Conservation (phyloP, 2,888 invertebrate genomes). For the Lochmaea crataegi region DNA sequence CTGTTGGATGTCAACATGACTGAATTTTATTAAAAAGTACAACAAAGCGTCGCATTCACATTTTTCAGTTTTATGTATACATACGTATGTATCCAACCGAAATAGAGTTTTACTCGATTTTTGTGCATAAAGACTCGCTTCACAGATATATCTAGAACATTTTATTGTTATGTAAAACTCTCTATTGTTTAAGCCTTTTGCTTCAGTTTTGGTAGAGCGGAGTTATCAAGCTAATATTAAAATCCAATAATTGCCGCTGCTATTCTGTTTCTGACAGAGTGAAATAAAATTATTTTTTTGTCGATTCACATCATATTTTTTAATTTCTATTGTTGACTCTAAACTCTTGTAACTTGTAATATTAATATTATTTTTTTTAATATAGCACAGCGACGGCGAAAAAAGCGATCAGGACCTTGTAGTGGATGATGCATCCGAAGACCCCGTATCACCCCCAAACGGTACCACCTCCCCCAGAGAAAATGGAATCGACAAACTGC, state of each 20-base stretch:
- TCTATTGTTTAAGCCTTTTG: not conserved
- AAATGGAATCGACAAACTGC: conserved; percentile 85
- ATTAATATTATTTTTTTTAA: conserved; percentile 29
- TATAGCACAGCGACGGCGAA: conserved; percentile 83
- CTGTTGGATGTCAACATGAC: not conserved
- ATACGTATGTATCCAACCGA: not conserved
- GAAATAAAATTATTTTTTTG: not conserved
- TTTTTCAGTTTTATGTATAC: not conserved
- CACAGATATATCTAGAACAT: not conserved
- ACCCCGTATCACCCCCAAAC: conserved; percentile 86
- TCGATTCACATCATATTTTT: no score
- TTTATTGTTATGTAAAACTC: not conserved
- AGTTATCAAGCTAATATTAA: not conserved
- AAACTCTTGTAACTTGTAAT: not conserved
- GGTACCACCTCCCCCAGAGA: conserved; percentile 91
- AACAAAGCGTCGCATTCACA: not conserved
- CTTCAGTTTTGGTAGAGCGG: not conserved
- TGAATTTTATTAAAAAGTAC: not conserved
- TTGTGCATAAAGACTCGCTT: not conserved
- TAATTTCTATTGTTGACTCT: no score
- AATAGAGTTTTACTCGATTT: not conserved
- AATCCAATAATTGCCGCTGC: not conserved
- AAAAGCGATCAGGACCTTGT: conserved; percentile 93
- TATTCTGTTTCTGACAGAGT: not conserved
- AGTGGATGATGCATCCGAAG: conserved; percentile 94